These are phyloP conservation scores for Drosophila neutralis DNA, from an alignment of 2,888 invertebrate genomes.

Conservation along the genomic window DNA sequence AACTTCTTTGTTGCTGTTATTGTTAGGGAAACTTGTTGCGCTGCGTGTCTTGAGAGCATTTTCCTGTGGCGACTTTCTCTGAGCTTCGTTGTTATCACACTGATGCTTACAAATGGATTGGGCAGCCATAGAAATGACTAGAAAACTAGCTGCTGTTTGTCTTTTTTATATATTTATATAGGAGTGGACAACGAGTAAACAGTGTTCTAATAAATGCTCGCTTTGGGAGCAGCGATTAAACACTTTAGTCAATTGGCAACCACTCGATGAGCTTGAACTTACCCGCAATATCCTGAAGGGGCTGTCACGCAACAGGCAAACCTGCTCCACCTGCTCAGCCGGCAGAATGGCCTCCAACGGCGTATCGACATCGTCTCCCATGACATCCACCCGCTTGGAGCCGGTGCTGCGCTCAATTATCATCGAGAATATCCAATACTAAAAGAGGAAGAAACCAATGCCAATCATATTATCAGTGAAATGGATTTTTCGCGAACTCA, in stretches of 20 bases:
- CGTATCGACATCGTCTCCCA: slow-evolving; percentile 77
- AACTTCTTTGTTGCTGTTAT: slow-evolving; percentile 11
- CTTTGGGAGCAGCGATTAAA: slow-evolving; percentile 18
- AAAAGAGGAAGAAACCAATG: slow-evolving; percentile 3
- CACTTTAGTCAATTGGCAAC: slow-evolving; percentile 59
- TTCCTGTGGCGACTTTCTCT: background rate
- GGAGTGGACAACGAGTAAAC: slow-evolving; percentile 37
- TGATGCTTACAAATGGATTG: slow-evolving; percentile 4
- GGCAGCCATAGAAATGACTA: slow-evolving; percentile 20
- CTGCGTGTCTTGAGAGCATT: slow-evolving; percentile 22
- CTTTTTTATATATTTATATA: background rate
- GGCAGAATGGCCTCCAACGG: slow-evolving; percentile 81
- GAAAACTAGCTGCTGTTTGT: slow-evolving; percentile 12
- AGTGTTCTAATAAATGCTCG: slow-evolving; percentile 3
- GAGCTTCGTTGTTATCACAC: slow-evolving; percentile 14
- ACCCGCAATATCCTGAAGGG: slow-evolving; percentile 84
- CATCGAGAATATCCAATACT: slow-evolving; percentile 84
- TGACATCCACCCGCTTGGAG: slow-evolving; percentile 74
- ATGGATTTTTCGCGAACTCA: slow-evolving; percentile 34
- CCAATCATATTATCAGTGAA: background rate
- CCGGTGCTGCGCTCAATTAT: slow-evolving; percentile 81
- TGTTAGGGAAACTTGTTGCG: slow-evolving; percentile 62
- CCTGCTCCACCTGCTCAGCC: slow-evolving; percentile 84
- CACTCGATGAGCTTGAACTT: slow-evolving; percentile 69
- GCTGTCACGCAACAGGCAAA: slow-evolving; percentile 90